Base-by-base conservation (phyloP, 1,140 invertebrate species). In the Vanessa tameamea region DNA sequence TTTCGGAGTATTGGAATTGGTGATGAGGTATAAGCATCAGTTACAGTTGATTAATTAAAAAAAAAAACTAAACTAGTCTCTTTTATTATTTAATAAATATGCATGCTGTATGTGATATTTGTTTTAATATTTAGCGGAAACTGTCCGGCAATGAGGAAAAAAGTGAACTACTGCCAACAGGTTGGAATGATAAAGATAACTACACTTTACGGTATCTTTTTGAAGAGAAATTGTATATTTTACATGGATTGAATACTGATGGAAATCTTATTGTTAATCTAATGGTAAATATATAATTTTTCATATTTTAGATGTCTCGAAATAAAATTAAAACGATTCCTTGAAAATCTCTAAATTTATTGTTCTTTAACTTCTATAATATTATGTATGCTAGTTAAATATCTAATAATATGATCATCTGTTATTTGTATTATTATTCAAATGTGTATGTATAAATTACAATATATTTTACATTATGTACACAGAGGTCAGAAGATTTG, bases 1-100 rank as follows among this genome's bases (percentile, higher is more conserved):
- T 96, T 96, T 77, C 94, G 94, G 73, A 96, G 95, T 80, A 93
- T 97, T 75, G 96, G 96, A 59, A 87, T 95, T 51, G 96, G 96
- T 5, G 96, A 97, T 83, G 94, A 95, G 75, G 95, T 96, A 91
- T 65, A 23, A 47, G 3, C 47, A 51, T 15, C 48, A 43, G 7
- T 43, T 43, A 43, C 37, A 43, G 3, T 31, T 31, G 6, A 31
- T 31, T 31, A 31, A 31, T 43, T 43, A 5, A 9, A 43, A 43
- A 43, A 43, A 43, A 9, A 43, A 37, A 5, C 7, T 43, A 43
- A 43, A 43, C 37, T 43, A 9, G 9, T 53, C 2, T 16, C 4
- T 53, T 51, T 5, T n/a, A n/a, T n/a, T n/a, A n/a, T 53, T 4
- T 53, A 53, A 31, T 4, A 31, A 31, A 31, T 4, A 31, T 31